Conservation (phyloP, 2,113 vertebrate genomes). For the Echinops telfairi region DNA sequence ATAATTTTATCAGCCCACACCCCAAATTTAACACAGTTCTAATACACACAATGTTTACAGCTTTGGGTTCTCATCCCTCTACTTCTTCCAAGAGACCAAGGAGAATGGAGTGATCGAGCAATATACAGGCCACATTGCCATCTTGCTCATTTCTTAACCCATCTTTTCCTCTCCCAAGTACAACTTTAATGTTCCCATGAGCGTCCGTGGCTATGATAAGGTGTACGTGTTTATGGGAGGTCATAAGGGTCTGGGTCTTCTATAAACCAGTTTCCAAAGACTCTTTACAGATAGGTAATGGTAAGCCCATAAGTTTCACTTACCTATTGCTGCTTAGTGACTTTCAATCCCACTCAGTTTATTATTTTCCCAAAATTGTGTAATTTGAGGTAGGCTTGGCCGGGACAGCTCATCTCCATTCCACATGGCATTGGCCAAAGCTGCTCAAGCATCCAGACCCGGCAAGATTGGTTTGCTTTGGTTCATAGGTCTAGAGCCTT, state of each 20-base stretch:
- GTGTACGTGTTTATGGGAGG: background rate
- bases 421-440: background rate
- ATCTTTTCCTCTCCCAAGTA: background rate
- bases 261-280: background rate
- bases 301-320: conserved; percentile 21
- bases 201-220: background rate
- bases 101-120: background rate
- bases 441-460: background rate
- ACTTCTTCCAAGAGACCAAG: background rate
- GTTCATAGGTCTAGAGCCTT: background rate
- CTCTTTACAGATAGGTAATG: background rate
- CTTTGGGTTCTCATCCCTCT: background rate
- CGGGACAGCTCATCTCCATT: background rate
- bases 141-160: background rate
- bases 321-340: background rate
- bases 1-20: background rate
- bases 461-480: background rate
- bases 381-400: background rate
- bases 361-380: background rate
- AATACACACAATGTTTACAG: background rate
- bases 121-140: background rate
- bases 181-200: background rate
- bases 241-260: background rate
- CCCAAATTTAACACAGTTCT: background rate
- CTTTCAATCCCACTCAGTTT: background rate